Conservation (phyloP, 2,797 vertebrate genomes). For the Artibeus jamaicensis region DNA sequence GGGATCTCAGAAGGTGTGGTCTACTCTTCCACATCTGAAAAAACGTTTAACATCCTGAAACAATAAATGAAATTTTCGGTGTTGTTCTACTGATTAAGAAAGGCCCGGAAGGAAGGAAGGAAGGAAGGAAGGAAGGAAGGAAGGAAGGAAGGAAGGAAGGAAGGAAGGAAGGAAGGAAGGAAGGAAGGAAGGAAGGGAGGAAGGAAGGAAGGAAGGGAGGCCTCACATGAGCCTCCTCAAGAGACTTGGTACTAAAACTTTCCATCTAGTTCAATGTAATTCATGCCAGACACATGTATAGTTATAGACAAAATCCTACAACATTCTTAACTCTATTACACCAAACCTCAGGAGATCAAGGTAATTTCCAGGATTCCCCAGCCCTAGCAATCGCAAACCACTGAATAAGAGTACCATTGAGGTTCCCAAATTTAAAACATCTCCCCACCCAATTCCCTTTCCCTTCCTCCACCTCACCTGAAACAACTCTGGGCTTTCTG, state of each 20-base stretch:
- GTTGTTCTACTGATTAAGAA: background rate
- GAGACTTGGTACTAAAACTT: background rate
- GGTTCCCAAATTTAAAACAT: background rate
- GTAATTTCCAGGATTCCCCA: background rate
- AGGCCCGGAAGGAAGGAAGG: no score
- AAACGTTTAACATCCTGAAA: conserved; percentile 1
- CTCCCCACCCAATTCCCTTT: background rate
- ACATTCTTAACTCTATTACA: background rate
- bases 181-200: no score
- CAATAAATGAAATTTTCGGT: background rate
- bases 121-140: no score
- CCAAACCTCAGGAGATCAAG: background rate
- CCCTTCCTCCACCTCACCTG: background rate
- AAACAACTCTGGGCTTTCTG: background rate
- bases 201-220: background rate
- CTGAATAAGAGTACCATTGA: background rate
- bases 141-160: background rate
- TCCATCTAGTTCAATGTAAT: background rate
- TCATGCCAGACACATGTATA: background rate
- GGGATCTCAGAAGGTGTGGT: background rate
- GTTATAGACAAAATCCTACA: background rate
- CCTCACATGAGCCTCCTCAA: background rate
- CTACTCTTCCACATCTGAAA: background rate
- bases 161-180: background rate
- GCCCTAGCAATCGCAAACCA: background rate